Evolutionary conservation across 2,797 vertebrate genomes (phyloP).

Genomic region (Sebastes goodei): DNA sequence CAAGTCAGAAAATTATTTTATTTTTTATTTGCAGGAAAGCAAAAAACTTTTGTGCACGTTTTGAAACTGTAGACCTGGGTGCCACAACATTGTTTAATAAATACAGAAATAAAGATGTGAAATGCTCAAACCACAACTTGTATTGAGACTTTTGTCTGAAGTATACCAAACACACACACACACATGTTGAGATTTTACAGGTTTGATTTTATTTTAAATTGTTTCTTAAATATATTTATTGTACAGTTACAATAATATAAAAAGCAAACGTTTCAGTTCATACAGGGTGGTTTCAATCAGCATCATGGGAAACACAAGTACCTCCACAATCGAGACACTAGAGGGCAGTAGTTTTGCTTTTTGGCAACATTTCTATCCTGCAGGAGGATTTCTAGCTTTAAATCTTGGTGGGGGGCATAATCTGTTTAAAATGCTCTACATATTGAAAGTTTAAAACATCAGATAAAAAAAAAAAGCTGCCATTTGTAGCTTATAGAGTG

Average conservation of each 20-base stretch:
- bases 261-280: constrained; percentile 64
- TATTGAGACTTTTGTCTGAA: constrained; percentile 26
- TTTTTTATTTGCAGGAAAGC: constrained; percentile 82
- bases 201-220: constrained; percentile 75
- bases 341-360: constrained; percentile 80
- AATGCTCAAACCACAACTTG: constrained; percentile 76
- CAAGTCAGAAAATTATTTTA: constrained; percentile 74
- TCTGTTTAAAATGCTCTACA: constrained; percentile 41
- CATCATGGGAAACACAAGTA: constrained; percentile 52
- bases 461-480: constrained; percentile 66
- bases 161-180: background rate
- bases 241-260: constrained; percentile 82
- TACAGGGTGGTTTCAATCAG: constrained; percentile 54
- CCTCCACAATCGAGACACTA: constrained; percentile 65
- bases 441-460: constrained; percentile 50
- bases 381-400: constrained; percentile 42
- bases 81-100: constrained; percentile 83
- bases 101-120: constrained; percentile 83
- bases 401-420: constrained; percentile 32
- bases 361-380: constrained; percentile 74
- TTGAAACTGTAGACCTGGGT: constrained; percentile 84
- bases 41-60: constrained; percentile 81
- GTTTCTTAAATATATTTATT: constrained; percentile 83
- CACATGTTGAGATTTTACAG: constrained; percentile 35
- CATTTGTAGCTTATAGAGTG: constrained; percentile 71